These are phyloP conservation scores for Prochilodus magdalenae DNA, from an alignment of 2,113 vertebrate genomes.

Conservation along the genomic window DNA sequence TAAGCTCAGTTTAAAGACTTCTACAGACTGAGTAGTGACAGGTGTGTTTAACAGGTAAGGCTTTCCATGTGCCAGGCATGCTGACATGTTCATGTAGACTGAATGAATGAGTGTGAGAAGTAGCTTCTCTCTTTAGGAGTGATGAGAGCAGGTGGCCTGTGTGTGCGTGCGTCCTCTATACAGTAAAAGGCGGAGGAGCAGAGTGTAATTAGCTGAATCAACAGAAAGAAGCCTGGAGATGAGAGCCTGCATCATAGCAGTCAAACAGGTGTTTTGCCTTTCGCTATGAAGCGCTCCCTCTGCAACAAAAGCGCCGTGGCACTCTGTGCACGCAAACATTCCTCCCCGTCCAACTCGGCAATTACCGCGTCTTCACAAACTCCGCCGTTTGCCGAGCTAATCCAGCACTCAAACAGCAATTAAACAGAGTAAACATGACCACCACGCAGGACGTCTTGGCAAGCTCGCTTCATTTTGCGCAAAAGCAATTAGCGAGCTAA, in stretches of 20 bases:
- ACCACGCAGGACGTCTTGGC: not conserved
- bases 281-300: not conserved
- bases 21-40: not conserved
- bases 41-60: too few species aligned
- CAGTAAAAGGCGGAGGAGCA: not conserved
- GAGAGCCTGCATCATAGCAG: not conserved
- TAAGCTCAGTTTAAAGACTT: too few species aligned
- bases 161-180: not conserved
- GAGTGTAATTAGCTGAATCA: conserved; percentile 40
- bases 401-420: conserved; percentile 26
- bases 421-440: conserved; percentile 23
- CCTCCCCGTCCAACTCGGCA: conserved; percentile 6
- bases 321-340: conserved; percentile 23
- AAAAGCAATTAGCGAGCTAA: not conserved
- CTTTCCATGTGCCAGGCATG: too few species aligned
- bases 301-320: not conserved
- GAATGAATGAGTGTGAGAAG: not conserved
- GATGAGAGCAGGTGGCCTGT: not conserved
- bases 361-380: conserved; percentile 33
- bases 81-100: not conserved
- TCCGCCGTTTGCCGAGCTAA: conserved; percentile 13
- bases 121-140: not conserved
- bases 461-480: not conserved
- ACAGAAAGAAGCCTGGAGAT: not conserved
- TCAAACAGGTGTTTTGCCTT: conserved; percentile 20